Evolutionary conservation across 2,797 vertebrate species (phyloP).

Genomic region (Sebastes minor): DNA sequence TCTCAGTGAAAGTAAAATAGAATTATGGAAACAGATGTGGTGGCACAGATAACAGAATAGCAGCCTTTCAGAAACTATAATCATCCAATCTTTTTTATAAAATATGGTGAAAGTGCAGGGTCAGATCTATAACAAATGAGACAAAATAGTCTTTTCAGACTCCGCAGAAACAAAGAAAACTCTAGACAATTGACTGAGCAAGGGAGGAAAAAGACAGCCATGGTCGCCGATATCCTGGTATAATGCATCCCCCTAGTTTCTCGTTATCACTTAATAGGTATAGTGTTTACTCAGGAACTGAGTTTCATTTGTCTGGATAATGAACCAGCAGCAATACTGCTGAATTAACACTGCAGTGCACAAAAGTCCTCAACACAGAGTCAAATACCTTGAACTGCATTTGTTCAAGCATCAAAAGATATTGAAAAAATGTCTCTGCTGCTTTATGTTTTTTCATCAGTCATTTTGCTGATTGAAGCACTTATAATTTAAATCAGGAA

Average conservation of each 20-base stretch:
- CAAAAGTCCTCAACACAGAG: constrained; percentile 1
- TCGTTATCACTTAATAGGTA: constrained; percentile 61
- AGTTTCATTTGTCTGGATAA: constrained; percentile 63
- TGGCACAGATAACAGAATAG: neutral
- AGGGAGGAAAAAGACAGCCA: constrained; percentile 6
- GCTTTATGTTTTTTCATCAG: neutral
- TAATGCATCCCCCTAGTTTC: constrained; percentile 46
- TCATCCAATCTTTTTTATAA: neutral
- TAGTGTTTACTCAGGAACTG: constrained; percentile 38
- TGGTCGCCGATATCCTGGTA: constrained; percentile 26
- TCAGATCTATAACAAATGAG: constrained; percentile 18
- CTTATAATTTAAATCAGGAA: neutral
- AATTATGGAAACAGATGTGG: neutral
- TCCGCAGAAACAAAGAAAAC: constrained; percentile 17
- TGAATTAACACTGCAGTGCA: constrained; percentile 44
- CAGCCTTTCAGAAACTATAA: neutral
- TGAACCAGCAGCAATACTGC: constrained; percentile 49
- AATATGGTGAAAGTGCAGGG: constrained; percentile 3
- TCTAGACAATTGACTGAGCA: constrained; percentile 16
- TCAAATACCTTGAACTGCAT: neutral
- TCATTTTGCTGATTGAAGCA: neutral
- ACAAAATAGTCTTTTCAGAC: constrained; percentile 19
- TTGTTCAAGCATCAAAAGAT: constrained; percentile 16
- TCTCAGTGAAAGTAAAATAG: neutral
- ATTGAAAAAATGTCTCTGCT: neutral